phyloP scores from a whole-genome alignment of 2,797 vertebrate species.

The Alfaro cultratus region DNA sequence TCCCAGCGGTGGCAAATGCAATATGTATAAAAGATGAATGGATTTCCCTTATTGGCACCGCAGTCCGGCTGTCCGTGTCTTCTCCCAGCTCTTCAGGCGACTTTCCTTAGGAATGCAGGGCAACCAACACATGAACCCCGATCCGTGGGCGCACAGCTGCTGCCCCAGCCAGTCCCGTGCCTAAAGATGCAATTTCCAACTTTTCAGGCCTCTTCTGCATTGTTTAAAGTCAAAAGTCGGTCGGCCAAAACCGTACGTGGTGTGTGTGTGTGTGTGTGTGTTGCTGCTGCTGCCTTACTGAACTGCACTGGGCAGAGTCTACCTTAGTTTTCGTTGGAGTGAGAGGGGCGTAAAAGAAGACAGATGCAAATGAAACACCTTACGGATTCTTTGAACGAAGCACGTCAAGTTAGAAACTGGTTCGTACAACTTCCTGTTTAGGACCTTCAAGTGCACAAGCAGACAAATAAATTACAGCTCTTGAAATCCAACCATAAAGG shows the following conservation, averaged over 20 bases:
- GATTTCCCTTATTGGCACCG: conserved; percentile 45
- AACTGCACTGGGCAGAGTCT: conserved; percentile 44
- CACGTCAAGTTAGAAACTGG: conserved; percentile 8
- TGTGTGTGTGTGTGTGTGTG: not conserved
- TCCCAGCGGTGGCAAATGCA: conserved; percentile 59
- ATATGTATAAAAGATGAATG: conserved; percentile 36
- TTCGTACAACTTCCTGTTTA: conserved; percentile 24
- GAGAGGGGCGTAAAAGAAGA: conserved; percentile 54
- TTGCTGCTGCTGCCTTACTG: conserved; percentile 23
- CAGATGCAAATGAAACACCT: conserved; percentile 32
- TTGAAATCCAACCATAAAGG: not conserved
- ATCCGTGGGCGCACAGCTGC: conserved; percentile 63
- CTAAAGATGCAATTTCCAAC: conserved; percentile 45
- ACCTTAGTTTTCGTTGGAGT: conserved; percentile 37
- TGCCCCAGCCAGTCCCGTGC: conserved; percentile 41
- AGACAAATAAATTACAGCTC: not conserved
- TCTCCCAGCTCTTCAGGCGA: conserved; percentile 68
- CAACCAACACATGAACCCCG: conserved; percentile 59
- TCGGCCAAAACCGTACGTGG: not conserved
- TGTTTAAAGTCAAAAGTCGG: conserved; percentile 40
- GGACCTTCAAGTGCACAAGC: not conserved
- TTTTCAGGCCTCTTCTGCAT: conserved; percentile 41
- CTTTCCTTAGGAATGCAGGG: conserved; percentile 59
- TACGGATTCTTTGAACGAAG: conserved; percentile 9
- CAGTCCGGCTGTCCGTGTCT: conserved; percentile 47